Evolutionary conservation across 2,113 vertebrate species (phyloP).

Genomic region (Microtus ochrogaster): DNA sequence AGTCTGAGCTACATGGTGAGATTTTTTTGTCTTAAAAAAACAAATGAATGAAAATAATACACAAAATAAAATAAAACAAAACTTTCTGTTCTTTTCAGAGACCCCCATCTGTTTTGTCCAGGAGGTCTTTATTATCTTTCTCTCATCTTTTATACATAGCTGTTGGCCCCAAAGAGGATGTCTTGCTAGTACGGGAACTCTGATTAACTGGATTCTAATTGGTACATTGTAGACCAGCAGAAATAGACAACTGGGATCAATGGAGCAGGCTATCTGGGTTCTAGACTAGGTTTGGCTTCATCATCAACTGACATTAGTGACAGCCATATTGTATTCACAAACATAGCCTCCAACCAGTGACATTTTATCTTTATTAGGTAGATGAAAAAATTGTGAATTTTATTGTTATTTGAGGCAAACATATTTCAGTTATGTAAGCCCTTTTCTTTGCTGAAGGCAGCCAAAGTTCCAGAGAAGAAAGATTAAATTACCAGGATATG

Average conservation of each 20-base stretch:
- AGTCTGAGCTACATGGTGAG: neutral
- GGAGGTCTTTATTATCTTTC: too few relatives aligned
- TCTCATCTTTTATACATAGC: neutral
- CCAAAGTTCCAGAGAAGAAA: slow-evolving; percentile 44
- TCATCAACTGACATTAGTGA: neutral
- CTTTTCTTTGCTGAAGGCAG: slow-evolving; percentile 68
- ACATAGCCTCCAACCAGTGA: slow-evolving; percentile 19
- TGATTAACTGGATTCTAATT: neutral
- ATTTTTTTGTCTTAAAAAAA: neutral
- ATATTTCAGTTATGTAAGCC: slow-evolving; percentile 66
- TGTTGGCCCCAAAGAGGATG: neutral
- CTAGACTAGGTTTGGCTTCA: neutral
- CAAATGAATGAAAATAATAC: neutral
- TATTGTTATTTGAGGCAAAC: slow-evolving; percentile 53
- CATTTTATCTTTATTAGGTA: slow-evolving; percentile 23
- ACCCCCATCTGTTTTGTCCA: fast-evolving
- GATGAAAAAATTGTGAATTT: slow-evolving; percentile 18
- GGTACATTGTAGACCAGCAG: neutral
- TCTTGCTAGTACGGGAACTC: neutral
- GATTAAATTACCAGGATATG: slow-evolving; percentile 61
- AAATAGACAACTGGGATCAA: neutral
- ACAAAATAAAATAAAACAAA: neutral
- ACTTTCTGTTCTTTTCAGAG: neutral
- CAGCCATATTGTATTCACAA: neutral
- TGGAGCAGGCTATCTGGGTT: slow-evolving; percentile 5